A percentile compares a stretch with the other conserved stretches of the same genome.
Evolutionary conservation across 92 coral and sea anemone species (phyloP).

Genomic region (Muricea muricata): DNA sequence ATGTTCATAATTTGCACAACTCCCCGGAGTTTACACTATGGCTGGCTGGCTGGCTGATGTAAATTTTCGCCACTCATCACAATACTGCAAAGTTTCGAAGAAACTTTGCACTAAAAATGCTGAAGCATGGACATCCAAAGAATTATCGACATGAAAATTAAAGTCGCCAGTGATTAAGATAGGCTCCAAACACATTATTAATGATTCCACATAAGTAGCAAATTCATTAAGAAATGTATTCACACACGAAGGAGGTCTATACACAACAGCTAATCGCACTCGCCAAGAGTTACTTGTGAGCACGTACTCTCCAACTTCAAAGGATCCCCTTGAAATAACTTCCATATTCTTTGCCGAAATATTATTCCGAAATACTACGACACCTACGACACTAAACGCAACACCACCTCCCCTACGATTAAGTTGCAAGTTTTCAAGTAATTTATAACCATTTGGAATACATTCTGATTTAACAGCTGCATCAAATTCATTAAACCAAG

Average conservation of each 20-base stretch:
- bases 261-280: conserved; percentile 6
- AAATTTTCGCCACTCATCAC: no score
- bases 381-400: no score
- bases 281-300: conserved; percentile 14
- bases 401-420: not conserved
- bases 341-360: conserved; percentile 6
- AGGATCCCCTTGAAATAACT: conserved; percentile 1
- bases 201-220: conserved; percentile 6
- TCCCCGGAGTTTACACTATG: no score
- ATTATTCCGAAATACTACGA: not conserved
- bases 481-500: not conserved
- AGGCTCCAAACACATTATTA: not conserved
- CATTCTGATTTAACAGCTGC: not conserved
- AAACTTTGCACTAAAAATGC: no score
- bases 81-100: no score
- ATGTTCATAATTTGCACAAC: no score
- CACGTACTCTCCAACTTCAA: conserved; percentile 1
- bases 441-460: not conserved
- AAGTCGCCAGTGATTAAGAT: not conserved
- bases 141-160: conserved; percentile 8
- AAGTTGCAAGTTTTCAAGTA: not conserved
- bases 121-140: not conserved
- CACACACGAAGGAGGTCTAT: not conserved
- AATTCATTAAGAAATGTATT: not conserved
- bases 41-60: no score